These are phyloP conservation scores for Aphelenchoides fujianensis DNA, from an alignment of 1,140 invertebrate species.

Conservation along the genomic window DNA sequence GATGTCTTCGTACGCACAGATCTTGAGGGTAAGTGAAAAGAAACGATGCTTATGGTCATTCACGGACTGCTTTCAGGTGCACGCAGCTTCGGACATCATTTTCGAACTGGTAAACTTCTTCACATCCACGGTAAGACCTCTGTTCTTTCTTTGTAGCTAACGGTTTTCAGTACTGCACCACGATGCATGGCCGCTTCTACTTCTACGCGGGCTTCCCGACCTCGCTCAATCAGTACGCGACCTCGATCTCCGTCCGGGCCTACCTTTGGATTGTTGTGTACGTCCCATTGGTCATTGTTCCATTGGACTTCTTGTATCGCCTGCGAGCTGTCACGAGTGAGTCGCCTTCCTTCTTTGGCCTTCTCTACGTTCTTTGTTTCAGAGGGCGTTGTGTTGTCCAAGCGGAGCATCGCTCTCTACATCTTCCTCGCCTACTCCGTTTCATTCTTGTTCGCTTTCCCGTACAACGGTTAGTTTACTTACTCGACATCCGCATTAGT, in stretches of 20 bases:
- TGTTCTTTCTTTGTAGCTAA: no score
- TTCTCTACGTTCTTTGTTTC: background rate
- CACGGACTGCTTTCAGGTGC: background rate
- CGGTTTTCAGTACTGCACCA: background rate
- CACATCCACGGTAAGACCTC: background rate
- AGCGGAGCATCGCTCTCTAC: background rate
- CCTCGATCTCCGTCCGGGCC: background rate
- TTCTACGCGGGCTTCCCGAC: background rate
- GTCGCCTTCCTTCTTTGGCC: background rate
- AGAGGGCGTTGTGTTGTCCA: background rate
- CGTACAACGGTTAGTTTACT: background rate
- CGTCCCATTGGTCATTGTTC: background rate
- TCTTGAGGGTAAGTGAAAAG: background rate
- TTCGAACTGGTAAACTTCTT: background rate
- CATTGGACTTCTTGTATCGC: constrained; percentile 1
- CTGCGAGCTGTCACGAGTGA: background rate
- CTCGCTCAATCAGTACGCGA: background rate
- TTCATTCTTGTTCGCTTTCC: background rate
- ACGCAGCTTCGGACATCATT: background rate
- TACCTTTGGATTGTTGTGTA: constrained; percentile 12
- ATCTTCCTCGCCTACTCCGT: background rate
- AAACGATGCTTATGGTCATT: background rate
- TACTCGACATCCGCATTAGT: background rate
- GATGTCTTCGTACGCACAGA: background rate
- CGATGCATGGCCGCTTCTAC: background rate